Base-by-base conservation (phyloP, 2,113 vertebrate species). In the Chiloscyllium plagiosum region DNA sequence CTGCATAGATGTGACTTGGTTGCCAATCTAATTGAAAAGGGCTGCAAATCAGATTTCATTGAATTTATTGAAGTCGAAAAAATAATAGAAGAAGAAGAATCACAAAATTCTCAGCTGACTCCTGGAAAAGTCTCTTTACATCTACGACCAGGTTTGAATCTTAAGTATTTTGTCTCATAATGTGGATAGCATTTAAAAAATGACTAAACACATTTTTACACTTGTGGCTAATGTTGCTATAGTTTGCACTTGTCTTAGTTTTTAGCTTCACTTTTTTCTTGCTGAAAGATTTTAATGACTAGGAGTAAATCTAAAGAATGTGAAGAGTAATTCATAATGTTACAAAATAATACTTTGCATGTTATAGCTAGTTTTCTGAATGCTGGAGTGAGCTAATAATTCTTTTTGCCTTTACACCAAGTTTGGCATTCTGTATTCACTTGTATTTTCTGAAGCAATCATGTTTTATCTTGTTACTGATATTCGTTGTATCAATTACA, bases 51-150 rank as follows among this genome's bases (percentile, higher is more conserved):
- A 85, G 98, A 99, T 96, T 98, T 97, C 86, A 98, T 99, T 96
- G 99, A 99, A 97, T 98, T 97, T 52, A 97, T 98, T 2, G 97
- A 97, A 92, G 97, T 98, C 96, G 98, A 93, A 96, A 98, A 99
- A 96, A 97, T 98, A 96, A 97, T 98, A 96, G 97, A 97, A 96
- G 96, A 97, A 96, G 96, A 97, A 96, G 98, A 97, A 2, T 96
- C 97, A 2, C 96, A 97, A 96, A 98, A 98, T 96, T 98, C 97
- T 0, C 99, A 99, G 97, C 98, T 99, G 97, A 98, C 97, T n/a
- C 99, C 99, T 33, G 97, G 96, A 97, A 98, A 98, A 97, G 97
- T 99, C 96, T 97, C 97, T 86, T 94, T 99, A 96, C 98, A 98
- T 0, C 98, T 99, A 72, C 97, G 96, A 96, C 98, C 98, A 98